Base-by-base conservation (phyloP, 2,113 vertebrate species). In the Solenodon paradoxus region DNA sequence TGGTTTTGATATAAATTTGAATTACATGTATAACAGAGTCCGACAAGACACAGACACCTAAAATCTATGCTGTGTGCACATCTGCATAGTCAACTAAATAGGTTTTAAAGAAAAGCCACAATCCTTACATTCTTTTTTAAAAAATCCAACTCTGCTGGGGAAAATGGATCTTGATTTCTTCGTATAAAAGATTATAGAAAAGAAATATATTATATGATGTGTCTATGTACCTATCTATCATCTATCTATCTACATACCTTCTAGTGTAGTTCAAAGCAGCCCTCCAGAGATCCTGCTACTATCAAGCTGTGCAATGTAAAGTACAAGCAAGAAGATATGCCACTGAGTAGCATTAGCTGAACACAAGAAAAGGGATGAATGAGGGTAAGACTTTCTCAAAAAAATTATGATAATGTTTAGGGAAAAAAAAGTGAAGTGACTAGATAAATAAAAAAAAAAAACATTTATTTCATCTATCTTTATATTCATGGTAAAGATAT, bases 91-190 rank as follows among this genome's bases (percentile, higher is more conserved):
- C 80, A 71, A 53, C 3, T 38, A 7, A 86, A 71, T 80, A 79
- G 53, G 22, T 75, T 92, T 59, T 53, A 53, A 89, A 42, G 74
- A 79, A 74, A 92, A 91, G 6, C 0, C n/a, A n/a, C n/a, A n/a
- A n/a, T n/a, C n/a, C 22, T 53, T 69, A 89, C 42, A 68, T 81
- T 84, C 13, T 81, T 51, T 57, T 85, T 88, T 24, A 11, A 84
- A 86, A 94, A 64, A 57, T 83, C 35, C 6, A 61, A 10, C 7
- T 63, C n/a, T 66, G 30, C 24, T 94, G n/a, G 13, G 10, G 32
- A 45, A 77, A 80, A 59, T 24, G 2, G 0, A 12, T 40, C 1
- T 92, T 38, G 38, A 51, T 35, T 16, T 88, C 61, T 92, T 84
- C 75, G 32, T 68, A 72, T 79, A 32, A 69, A 84, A 49, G 17